Evolutionary conservation across 2,113 vertebrate genomes (phyloP), one percentile per base, ranked within the genome.

Genomic region (Tangachromis dhanisi): DNA sequence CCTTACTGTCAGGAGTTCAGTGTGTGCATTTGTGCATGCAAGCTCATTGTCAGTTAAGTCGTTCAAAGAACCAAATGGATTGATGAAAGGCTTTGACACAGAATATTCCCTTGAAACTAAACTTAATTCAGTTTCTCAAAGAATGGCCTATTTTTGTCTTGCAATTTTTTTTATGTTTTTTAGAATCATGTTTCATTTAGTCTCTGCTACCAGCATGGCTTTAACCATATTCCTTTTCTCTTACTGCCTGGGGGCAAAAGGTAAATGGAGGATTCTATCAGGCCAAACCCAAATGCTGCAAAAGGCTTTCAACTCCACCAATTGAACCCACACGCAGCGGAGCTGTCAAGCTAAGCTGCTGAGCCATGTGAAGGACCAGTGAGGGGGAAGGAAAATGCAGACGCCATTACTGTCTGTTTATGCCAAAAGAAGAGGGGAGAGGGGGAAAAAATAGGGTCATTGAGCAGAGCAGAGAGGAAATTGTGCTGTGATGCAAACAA

Each of bases 221-320:
- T 94, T 94, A 92, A 93, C 94, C 87, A 91, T 88, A 90, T 93
- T 92, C 85, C 63, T 85, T 90, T 90, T 84, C 87, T 95, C 84
- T 92, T 47, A 88, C 85, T 47, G 93, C 95, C 92, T 24, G 35
- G 80, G 92, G 92, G 90, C 83, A 93, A 90, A 94, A 94, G 93
- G 93, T 95, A 95, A 95, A 95, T 90, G 90, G 88, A 88, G 78
- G 92, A 92, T 94, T 93, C 88, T 90, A 93, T 93, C 88, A 88
- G 91, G 79, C 93, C 88, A 91, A 94, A 87, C 83, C 84, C 88
- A 89, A 91, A 85, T 61, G 80, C 93, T 93, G 92, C 83, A 83
- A 90, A 93, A 96, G 93, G 91, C 92, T 96, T 96, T 96, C 92
- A 95, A 87, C 90, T 93, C 89, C 84, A 92, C 86, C 91, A 94